Evolutionary conservation across 2,113 vertebrate species (phyloP), one percentile per base, ranked within the genome.

Genomic region (Vanacampus margaritifer): DNA sequence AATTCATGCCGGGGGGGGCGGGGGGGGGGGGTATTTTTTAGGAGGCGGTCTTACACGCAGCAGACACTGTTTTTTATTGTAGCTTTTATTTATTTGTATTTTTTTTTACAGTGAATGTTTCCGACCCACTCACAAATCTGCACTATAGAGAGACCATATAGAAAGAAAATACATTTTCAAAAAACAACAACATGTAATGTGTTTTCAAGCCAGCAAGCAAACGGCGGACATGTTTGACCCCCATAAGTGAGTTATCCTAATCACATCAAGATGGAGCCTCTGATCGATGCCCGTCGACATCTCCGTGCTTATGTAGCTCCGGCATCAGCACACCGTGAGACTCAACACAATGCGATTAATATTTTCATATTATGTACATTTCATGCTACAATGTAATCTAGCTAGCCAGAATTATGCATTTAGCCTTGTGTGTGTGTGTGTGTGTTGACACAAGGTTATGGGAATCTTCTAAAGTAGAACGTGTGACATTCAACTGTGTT

Each of bases 1-100:
- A 89, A 91, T 92, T 92, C 90, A 92, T 89, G 89, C 86, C 85
- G 65, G 79, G 79, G 62, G 45, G 41, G 62, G 39, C 68, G 43
- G 53, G 21, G 48, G 72, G 59, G 67, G 53, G 71, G 74, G 41
- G 64, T 61, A 14, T 14, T 39, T 37, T 16, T 57, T 7, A 13
- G 2, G 36, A 19, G 17, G 32, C 3, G 48, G 8, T n/a, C 48
- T 21, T 9, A 23, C 14, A 57, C 3, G 26, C 23, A 54, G 2
- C 14, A 2, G 54, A 28, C 26, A 32, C 26, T 32, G n/a, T n/a
- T n/a, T n/a, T n/a, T 56, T 54, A 32, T 32, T 32, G 28, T 32
- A 32, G 28, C 28, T 32, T 32, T 32, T 32, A 32, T 32, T 13
- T 41, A 13, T 9, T 41, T 9, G 4, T 32, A 13, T 41, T 41